Evolutionary conservation across 2,797 vertebrate species (phyloP), one percentile per base, ranked within the genome.

Genomic region (Benthosema pterotum): DNA sequence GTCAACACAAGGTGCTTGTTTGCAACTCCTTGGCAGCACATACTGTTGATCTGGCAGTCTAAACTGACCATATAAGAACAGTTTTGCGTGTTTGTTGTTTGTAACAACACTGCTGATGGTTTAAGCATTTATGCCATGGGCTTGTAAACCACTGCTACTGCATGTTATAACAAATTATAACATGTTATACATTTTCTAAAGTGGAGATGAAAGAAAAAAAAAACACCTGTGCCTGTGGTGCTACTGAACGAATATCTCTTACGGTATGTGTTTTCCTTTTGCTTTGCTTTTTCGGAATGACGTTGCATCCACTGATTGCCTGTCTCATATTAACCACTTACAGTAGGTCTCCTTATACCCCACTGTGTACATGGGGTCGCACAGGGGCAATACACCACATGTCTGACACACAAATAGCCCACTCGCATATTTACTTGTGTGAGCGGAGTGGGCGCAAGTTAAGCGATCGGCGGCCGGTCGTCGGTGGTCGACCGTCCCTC

Each of bases 141-240:
- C 11, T 51, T 56, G 55, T 64, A 57, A 47, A 1, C 22, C 42
- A 15, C 22, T 53, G 19, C n/a, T n/a, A n/a, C n/a, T n/a, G n/a
- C n/a, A n/a, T n/a, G n/a, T n/a, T n/a, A n/a, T n/a, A n/a, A n/a
- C n/a, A n/a, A n/a, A n/a, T n/a, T n/a, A n/a, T n/a, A n/a, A n/a
- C n/a, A n/a, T n/a, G n/a, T n/a, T n/a, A n/a, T 25, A 32, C 32
- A 11, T 38, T 38, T 38, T 38, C 32, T 38, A 72, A 79, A 78
- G 72, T 84, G 79, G 72, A 82, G 81, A 83, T 87, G 69, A 87
- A 86, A 84, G 63, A 60, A 74, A 38, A 38, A 9, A 38, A 38
- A 32, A 7, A 32, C 28, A 4, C 7, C 28, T 32, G 28, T 11
- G 74, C 71, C 78, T 74, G 65, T 59, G 28, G 42, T 46, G 63